Base-by-base conservation (phyloP, 2,888 invertebrate species). In the Agrotis exclamationis region DNA sequence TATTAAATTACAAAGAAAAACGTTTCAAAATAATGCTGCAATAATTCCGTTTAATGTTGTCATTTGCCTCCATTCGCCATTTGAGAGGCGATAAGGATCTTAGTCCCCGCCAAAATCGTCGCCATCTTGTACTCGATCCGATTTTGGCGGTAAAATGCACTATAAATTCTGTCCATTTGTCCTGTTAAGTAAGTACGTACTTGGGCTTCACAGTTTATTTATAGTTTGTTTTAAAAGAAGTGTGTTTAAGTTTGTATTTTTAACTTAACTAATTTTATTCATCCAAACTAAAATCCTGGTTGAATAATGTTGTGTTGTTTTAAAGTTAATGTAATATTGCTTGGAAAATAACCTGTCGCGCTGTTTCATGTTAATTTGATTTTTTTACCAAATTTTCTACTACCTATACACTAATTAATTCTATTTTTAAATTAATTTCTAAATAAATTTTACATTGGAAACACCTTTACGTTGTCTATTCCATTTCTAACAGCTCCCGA, bases 21-120 rank as follows among this genome's bases (percentile, higher is more conserved):
- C 59, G 9, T 79, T 65, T 57, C 72, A 74, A 79, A 78, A 75
- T 80, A 85, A 87, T 85, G 84, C 80, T 72, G 87, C 84, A 83
- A 89, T 90, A 87, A 87, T 85, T 90, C 80, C 78, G 73, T 76
- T 87, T 92, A 91, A 91, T 90, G 80, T 79, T 82, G 89, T 82
- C 88, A 88, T 91, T 91, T 89, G 87, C 86, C 80, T 83, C 83
- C 80, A 80, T 84, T 80, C 84, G 76, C 79, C 76, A 83, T 87
- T 87, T 76, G 71, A 84, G 80, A 78, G 70, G 51, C 80, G 90
- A 91, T 92, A 89, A 86, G 74, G 59, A 91, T 89, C 89, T 85
- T 84, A 86, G 84, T 87, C 85, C 82, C 87, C 88, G 88, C 85
- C 87, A 86, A 89, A 89, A 86, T 73, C n/a, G 81, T 75, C 85